Evolutionary conservation across 1,140 invertebrate species (phyloP), one percentile per base, ranked within the genome.

Genomic region (Drosophila santomea): DNA sequence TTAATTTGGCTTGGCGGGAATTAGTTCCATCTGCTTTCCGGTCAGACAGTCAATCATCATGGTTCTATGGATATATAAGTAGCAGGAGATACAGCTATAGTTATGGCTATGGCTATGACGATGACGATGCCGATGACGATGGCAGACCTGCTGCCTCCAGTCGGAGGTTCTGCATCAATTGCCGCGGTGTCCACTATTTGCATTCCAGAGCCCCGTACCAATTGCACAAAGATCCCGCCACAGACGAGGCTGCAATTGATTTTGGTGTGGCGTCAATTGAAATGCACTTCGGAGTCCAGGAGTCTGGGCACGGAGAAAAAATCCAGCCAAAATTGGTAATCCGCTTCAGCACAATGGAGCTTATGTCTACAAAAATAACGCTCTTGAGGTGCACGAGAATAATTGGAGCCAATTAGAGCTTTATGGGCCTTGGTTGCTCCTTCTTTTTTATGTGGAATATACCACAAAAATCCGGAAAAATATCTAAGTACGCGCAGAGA

Each of bases 261-360:
- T 80, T 84, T 71, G 71, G 78, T 71, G 81, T 85, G 73, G 61
- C 78, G 79, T 74, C 79, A 84, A 84, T 84, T 84, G 81, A 84
- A 84, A 85, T 84, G 81, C 81, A 85, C 71, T 74, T 74, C 69
- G 68, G 47, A 73, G 69, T 71, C 69, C 52, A 72, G 67, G 69
- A 73, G 60, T 66, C 60, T 38, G 47, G 39, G 68, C 64, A 71
- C 64, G 52, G 69, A 52, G 47, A 68, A 8, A 62, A 68, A 68
- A 44, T 23, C 1, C 28, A 32, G 11, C 8, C 36, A 14, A 43
- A 55, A 45, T 52, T 15, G 54, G 32, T 41, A 36, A 35, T 48
- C 32, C 14, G 32, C 32, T 10, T 32, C 23, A 1, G 0, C 1
- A n/a, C 12, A 39, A 61, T 39, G 11, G 8, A 5, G 2, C 48